Evolutionary conservation across 2,888 invertebrate genomes (phyloP), one percentile per base, ranked within the genome.

Genomic region (Acanthopleura granulata): DNA sequence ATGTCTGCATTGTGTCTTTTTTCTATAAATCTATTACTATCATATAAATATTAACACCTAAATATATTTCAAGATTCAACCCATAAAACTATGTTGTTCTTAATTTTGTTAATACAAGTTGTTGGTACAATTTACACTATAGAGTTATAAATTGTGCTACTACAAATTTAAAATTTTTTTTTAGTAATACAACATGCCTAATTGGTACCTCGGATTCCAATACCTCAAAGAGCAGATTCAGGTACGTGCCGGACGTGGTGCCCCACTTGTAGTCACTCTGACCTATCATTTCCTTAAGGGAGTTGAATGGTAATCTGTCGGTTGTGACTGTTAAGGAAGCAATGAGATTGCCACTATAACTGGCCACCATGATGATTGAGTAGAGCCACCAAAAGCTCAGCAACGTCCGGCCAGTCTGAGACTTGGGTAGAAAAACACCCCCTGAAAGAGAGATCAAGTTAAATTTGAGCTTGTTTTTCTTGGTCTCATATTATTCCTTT

Each of bases 291-390:
- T 83, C 85, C 9, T 74, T 72, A n/a, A 87, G 75, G 0, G 83
- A 83, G 72, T 84, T 77, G 73, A 88, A 87, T 0, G 87, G 88
- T 3, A 81, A 79, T 72, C 77, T 81, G 49, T 84, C 83, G 27
- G 82, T 82, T 51, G 80, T 80, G 4, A 88, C 86, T 14, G 88
- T 85, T 3, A 88, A 82, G 78, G 86, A 88, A 22, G 88, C 88
- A 30, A 87, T 86, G 11, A 88, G 83, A 75, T 87, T 88, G 0
- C 88, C 87, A 22, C 87, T 84, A 79, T 88, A 88, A 0, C 85
- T 87, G 12, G 85, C 86, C 1, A 83, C 85, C 40, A 88, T 79
- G 0, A 86, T 81, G 22, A 88, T 84, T 18, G 82, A 82, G 69
- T 86, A 85, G 16, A 86, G 66, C 83, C 85, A 84, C 83, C 84